Evolutionary conservation across 2,113 vertebrate genomes (phyloP), one percentile per base, ranked within the genome.

Genomic region (Platysteira castanea): DNA sequence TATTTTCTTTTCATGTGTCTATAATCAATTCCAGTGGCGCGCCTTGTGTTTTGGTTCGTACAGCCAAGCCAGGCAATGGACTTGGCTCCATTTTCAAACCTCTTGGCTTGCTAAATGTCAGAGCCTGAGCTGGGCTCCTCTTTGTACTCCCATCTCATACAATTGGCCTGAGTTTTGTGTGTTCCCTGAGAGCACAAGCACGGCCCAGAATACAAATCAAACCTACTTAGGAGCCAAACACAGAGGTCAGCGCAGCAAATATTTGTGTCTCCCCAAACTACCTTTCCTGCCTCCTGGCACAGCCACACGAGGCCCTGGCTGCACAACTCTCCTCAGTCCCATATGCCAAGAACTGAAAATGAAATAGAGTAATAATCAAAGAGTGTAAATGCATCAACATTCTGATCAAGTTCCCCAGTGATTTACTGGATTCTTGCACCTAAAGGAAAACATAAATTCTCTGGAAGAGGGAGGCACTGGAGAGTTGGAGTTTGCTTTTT

Each of bases 1-100:
- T 94, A 94, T 97, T 96, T 96, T 96, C 84, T 97, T 97, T 97
- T 97, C 96, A 96, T 97, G 96, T 96, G 91, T 78, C 83, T 95
- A 75, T 97, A 97, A 97, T 97, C 95, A 95, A 91, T 96, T 96
- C 92, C 96, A 97, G 95, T 96, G 96, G 94, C 94, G 41, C 93
- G 95, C 84, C 63, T 87, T 56, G 89, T 97, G 95, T 97, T 97
- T 97, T 97, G 95, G 90, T 97, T 97, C 80, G 8, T 70, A 44
- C 91, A 84, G 95, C 95, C 95, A 97, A 96, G 86, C 64, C 93
- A 97, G 95, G 95, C 95, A 96, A 84, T 90, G 86, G 86, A 53
- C 91, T 95, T 97, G 96, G 93, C 95, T 95, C 75, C 86, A 31
- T 84, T 93, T 95, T 91, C 91, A 91, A 95, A 59, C 91, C 94